Evolutionary conservation across 2,113 vertebrate genomes (phyloP), one percentile per base, ranked within the genome.

Genomic region (Ictidomys tridecemlineatus): DNA sequence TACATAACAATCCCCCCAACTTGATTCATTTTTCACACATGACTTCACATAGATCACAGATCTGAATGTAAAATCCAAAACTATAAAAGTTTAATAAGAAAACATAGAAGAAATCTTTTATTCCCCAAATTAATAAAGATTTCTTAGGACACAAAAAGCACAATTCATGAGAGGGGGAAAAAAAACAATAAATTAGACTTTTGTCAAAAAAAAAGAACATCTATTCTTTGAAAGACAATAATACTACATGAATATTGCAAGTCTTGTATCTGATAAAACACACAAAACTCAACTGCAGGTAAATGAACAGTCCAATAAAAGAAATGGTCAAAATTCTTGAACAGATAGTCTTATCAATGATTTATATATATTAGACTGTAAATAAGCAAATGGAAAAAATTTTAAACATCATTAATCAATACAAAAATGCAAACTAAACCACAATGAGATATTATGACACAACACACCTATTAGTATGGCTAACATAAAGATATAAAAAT

Each of bases 101-200:
- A 86, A 89, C 11, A 39, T 4, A 80, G 14, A 28, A 92, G 48
- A 89, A 94, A 93, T 65, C 70, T 65, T 88, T 89, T n/a, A 53
- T 2, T 77, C 12, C 1, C 18, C 56, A 39, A 39, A 5, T 86
- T 42, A 76, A 20, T 28, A 88, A 82, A 61, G n/a, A 92, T 22
- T 91, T 96, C 78, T 92, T 93, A 92, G 28, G 4, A 80, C 11
- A 61, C 26, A 56, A 94, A 84, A 89, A 91, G 42, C 37, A 74
- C 14, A 77, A n/a, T 51, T 24, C 2, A 67, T 69, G 45, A 45
- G 45, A 67, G 93, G 51, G 51, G 80, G 24, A 45, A 72, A 92
- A 67, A 78, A 61, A 28, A 8, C 9, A 48, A 37, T 56, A 72
- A 69, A 74, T 28, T 61, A 24, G 3, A 65, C n/a, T 65, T 56